phyloP scores from a whole-genome alignment of 2,113 vertebrate species.

The Rhea americana region DNA sequence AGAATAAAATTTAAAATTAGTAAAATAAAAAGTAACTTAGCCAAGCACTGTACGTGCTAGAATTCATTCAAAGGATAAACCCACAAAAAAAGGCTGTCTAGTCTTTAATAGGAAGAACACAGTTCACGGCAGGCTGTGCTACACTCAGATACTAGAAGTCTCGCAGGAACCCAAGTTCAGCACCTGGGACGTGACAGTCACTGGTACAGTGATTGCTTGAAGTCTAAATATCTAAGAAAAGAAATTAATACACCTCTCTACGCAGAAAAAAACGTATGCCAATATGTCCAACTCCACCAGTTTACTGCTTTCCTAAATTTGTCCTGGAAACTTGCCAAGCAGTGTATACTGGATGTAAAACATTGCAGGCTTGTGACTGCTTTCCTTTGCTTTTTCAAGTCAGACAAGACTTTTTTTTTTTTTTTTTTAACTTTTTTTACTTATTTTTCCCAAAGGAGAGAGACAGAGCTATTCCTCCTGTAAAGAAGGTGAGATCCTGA shows the following conservation, averaged over 20 bases:
- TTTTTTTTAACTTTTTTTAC: not conserved
- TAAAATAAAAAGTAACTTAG: not conserved
- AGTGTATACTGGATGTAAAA: not conserved
- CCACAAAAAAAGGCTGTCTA: not conserved
- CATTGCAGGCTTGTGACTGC: not conserved
- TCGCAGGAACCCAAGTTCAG: not conserved
- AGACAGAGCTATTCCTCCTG: slow-evolving; percentile 29
- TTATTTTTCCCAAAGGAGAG: slow-evolving; percentile 15
- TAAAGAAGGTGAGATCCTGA: not conserved
- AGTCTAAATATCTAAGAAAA: not conserved
- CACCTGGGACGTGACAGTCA: not conserved
- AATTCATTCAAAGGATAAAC: not conserved
- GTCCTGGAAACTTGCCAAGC: slow-evolving; percentile 6
- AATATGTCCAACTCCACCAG: not conserved
- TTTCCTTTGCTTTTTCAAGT: slow-evolving; percentile 40
- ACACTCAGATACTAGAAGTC: not conserved
- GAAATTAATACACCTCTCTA: not conserved
- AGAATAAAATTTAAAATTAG: not conserved
- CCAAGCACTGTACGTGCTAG: not conserved
- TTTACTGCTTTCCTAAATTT: slow-evolving; percentile 21
- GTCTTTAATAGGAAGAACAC: not conserved
- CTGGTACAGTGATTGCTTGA: not conserved
- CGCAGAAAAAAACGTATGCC: not conserved
- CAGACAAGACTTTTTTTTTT: not conserved
- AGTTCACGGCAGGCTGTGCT: not conserved